Evolutionary conservation across 2,113 vertebrate species (phyloP).

Genomic region (Bos javanicus): DNA sequence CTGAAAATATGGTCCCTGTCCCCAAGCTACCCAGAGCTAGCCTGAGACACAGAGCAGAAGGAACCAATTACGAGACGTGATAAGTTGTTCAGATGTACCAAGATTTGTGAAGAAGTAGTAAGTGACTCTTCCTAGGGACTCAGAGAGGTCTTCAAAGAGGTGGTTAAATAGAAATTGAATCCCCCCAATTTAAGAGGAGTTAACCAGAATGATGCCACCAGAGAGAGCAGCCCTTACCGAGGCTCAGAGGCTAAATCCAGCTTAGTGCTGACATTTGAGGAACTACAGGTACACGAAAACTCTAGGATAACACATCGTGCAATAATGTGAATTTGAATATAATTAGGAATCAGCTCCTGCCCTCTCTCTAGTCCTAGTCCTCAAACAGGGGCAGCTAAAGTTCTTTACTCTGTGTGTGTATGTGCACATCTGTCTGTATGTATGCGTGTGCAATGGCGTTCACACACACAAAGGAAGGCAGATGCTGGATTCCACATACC

Average conservation of each 20-base stretch:
- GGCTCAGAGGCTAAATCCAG: not conserved
- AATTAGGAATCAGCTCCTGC: not conserved
- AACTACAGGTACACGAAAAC: not conserved
- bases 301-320: not conserved
- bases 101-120: not conserved
- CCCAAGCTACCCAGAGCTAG: not conserved
- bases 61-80: not conserved
- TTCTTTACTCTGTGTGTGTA: not conserved
- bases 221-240: not conserved
- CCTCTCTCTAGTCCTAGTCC: not conserved
- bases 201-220: not conserved
- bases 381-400: not conserved
- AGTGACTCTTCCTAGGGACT: not conserved
- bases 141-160: not conserved
- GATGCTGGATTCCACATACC: not conserved
- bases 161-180: not conserved
- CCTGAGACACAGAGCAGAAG: not conserved
- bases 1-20: not conserved
- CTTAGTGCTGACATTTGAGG: not conserved
- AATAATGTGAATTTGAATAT: not conserved
- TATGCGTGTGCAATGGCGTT: accelerated
- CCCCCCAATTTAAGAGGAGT: constrained; percentile 10
- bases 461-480: not conserved
- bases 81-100: not conserved
- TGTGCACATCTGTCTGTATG: not conserved